These are phyloP conservation scores for Chascanopsetta lugubris DNA, from an alignment of 2,113 vertebrate species.

Conservation along the genomic window DNA sequence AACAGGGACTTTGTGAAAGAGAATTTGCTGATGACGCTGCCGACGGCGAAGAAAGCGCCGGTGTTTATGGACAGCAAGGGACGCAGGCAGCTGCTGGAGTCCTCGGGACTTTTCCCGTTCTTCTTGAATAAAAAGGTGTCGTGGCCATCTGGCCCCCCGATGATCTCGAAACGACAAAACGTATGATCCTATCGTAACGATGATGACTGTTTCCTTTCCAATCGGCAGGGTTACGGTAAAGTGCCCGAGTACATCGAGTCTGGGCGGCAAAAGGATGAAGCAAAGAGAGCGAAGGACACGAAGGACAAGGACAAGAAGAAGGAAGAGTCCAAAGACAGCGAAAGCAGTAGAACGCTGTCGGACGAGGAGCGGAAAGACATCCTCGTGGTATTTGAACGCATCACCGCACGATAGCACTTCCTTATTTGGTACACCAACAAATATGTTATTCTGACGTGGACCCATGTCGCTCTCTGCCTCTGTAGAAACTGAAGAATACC, in stretches of 20 bases:
- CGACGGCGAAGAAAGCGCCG: background rate
- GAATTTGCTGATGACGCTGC: no score
- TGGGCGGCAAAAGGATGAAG: background rate
- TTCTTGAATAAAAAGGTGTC: background rate
- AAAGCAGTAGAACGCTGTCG: background rate
- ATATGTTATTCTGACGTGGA: background rate
- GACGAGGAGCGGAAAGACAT: background rate
- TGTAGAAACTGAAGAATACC: background rate
- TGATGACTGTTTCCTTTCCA: background rate
- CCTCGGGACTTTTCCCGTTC: background rate
- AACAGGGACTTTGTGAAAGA: background rate
- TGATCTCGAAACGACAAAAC: no score
- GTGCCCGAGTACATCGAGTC: background rate
- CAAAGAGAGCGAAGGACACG: background rate
- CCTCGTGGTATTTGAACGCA: background rate
- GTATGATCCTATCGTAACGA: no score
- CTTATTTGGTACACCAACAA: no score
- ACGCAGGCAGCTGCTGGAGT: background rate
- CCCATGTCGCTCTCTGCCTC: background rate
- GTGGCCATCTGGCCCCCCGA: no score
- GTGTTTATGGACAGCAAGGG: background rate
- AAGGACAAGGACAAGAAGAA: background rate
- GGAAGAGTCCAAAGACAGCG: background rate
- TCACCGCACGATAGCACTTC: no score
- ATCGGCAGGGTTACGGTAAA: background rate